phyloP scores from a whole-genome alignment of 1,140 invertebrate species.

The Leptestheria dahalacensis region DNA sequence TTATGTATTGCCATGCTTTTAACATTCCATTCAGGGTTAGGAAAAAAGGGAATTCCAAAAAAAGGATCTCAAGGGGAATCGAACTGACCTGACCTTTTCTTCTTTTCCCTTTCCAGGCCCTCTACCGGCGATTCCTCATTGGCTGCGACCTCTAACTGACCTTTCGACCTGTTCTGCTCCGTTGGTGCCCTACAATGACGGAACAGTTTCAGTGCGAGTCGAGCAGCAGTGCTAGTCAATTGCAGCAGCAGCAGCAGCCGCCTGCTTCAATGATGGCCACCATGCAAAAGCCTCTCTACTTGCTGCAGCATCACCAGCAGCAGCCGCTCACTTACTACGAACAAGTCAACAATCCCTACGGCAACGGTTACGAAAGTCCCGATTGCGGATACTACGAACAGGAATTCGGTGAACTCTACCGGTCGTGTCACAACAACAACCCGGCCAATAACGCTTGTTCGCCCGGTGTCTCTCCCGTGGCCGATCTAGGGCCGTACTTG shows the following conservation, averaged over 20 bases:
- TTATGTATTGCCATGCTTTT: too few species aligned
- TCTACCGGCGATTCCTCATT: background rate
- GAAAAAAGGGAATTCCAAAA: too few species aligned
- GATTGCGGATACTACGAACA: background rate
- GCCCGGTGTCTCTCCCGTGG: background rate
- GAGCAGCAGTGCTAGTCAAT: background rate
- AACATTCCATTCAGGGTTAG: too few species aligned
- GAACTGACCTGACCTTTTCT: background rate
- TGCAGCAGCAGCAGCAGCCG: background rate
- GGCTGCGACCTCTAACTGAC: background rate
- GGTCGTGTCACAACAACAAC: background rate
- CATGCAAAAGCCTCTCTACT: background rate
- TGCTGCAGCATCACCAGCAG: background rate
- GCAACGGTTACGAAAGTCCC: background rate
- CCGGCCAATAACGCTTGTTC: background rate
- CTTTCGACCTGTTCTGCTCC: background rate
- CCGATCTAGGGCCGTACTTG: background rate
- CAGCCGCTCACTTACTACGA: background rate
- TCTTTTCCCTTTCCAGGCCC: background rate
- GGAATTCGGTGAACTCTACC: too few species aligned
- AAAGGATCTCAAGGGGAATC: too few species aligned
- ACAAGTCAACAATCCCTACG: background rate
- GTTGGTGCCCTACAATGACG: background rate
- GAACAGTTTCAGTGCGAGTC: background rate
- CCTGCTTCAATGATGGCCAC: too few species aligned